phyloP scores from a whole-genome alignment of 2,113 vertebrate genomes.

The Petrocephalus zakoni region DNA sequence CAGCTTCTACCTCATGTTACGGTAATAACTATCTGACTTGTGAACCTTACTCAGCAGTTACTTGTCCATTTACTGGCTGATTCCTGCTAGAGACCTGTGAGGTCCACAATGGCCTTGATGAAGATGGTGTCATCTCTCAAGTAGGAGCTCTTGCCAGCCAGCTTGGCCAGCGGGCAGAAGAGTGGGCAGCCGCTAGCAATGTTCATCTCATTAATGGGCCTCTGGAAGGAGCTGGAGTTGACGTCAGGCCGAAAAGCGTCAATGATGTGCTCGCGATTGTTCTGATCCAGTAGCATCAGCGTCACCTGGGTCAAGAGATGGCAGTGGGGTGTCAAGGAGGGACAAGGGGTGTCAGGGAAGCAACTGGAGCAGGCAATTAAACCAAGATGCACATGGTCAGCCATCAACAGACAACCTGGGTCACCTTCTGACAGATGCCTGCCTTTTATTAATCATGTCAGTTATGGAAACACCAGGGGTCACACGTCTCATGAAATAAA shows the following conservation, averaged over 20 bases:
- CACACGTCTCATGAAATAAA: neutral
- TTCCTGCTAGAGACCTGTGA: conserved; percentile 69
- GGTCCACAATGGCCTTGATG: conserved; percentile 93
- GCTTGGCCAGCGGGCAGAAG: conserved; percentile 82
- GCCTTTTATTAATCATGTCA: neutral
- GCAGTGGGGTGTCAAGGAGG: neutral
- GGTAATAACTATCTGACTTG: too few relatives aligned
- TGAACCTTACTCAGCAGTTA: too few relatives aligned
- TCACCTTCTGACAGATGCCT: neutral
- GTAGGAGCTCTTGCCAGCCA: conserved; percentile 83
- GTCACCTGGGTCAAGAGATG: conserved; percentile 72
- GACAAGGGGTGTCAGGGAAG: neutral
- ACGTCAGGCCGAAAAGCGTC: conserved; percentile 89
- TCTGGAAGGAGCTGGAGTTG: conserved; percentile 84
- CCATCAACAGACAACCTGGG: neutral
- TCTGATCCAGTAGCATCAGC: conserved; percentile 91
- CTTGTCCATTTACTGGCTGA: too few relatives aligned
- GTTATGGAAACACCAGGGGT: neutral
- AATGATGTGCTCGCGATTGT: conserved; percentile 88
- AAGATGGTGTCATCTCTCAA: conserved; percentile 86
- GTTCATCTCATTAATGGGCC: conserved; percentile 87
- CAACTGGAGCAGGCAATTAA: neutral
- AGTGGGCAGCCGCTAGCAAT: conserved; percentile 94
- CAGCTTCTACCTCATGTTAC: too few relatives aligned
- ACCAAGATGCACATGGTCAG: neutral